These are phyloP conservation scores for Flexamia atlantica DNA, from an alignment of 2,888 invertebrate species.

Conservation along the genomic window DNA sequence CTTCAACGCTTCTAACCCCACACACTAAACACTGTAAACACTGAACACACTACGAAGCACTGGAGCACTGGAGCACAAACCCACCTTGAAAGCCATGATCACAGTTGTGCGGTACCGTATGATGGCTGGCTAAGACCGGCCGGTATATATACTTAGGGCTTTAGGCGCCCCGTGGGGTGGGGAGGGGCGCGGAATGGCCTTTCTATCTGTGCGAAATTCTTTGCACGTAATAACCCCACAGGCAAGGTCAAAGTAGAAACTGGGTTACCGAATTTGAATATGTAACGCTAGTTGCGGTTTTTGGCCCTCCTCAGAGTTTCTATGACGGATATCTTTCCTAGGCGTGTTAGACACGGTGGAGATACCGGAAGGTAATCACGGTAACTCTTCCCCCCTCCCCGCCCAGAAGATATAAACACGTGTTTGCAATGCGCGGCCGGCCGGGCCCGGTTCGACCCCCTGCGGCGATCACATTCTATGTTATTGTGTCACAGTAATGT, in stretches of 20 bases:
- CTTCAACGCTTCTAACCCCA: too few species aligned
- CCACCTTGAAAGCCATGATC: slow-evolving; percentile 49
- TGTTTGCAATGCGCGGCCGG: background rate
- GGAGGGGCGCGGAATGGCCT: slow-evolving; percentile 10
- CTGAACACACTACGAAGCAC: slow-evolving; percentile 11
- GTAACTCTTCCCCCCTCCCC: slow-evolving; percentile 7
- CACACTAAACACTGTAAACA: background rate
- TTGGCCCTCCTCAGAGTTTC: background rate
- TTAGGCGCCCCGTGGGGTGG: slow-evolving; percentile 30
- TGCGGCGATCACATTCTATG: slow-evolving; percentile 25
- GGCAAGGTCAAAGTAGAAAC: slow-evolving; percentile 3
- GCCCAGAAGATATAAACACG: background rate
- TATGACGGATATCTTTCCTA: background rate
- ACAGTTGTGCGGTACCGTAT: slow-evolving; percentile 35
- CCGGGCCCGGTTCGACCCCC: slow-evolving; percentile 25
- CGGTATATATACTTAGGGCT: slow-evolving; percentile 46
- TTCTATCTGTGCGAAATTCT: slow-evolving; percentile 35
- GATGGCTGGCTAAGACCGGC: slow-evolving; percentile 10
- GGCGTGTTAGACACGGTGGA: background rate
- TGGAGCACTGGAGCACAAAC: slow-evolving; percentile 9
- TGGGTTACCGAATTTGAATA: slow-evolving; percentile 36
- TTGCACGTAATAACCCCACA: background rate
- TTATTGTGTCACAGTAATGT: slow-evolving; percentile 43
- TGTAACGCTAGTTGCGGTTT: background rate
- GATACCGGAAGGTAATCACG: background rate